These are phyloP conservation scores for Carduelis carduelis DNA, from an alignment of 2,797 vertebrate genomes.

Conservation along the genomic window DNA sequence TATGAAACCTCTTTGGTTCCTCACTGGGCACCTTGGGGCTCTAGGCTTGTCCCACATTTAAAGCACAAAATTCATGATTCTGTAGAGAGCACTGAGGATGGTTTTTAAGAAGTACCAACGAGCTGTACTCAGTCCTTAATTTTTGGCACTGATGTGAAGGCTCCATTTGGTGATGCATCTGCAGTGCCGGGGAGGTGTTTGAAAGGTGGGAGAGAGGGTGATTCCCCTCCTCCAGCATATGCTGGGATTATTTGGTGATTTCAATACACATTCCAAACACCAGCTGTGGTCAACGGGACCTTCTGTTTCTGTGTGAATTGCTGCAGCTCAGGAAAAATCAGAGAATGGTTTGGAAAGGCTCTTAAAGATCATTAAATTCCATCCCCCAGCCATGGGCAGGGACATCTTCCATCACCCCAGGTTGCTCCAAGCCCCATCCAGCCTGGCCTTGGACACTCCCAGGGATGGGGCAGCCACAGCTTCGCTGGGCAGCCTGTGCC, in stretches of 20 bases:
- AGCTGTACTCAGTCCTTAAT: background rate
- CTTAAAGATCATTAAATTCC: background rate
- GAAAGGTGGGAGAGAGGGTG: background rate
- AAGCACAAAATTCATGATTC: background rate
- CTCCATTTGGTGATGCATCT: slow-evolving; percentile 7
- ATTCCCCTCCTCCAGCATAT: background rate
- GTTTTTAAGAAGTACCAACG: background rate
- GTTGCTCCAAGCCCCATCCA: background rate
- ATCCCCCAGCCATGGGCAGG: background rate
- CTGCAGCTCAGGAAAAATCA: background rate
- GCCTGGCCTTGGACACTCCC: no score
- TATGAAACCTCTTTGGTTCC: background rate
- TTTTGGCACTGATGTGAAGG: background rate
- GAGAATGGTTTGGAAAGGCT: background rate
- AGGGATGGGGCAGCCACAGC: background rate
- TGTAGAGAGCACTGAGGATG: background rate
- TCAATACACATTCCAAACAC: background rate
- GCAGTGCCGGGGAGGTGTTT: background rate
- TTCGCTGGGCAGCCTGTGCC: background rate
- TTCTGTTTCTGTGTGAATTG: background rate
- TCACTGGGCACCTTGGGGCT: background rate
- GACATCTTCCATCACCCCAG: background rate
- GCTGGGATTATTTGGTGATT: background rate
- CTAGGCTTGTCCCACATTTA: background rate
- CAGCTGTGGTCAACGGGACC: background rate